Conservation (phyloP, 1,140 invertebrate genomes). For the Arctopsyche grandis region DNA sequence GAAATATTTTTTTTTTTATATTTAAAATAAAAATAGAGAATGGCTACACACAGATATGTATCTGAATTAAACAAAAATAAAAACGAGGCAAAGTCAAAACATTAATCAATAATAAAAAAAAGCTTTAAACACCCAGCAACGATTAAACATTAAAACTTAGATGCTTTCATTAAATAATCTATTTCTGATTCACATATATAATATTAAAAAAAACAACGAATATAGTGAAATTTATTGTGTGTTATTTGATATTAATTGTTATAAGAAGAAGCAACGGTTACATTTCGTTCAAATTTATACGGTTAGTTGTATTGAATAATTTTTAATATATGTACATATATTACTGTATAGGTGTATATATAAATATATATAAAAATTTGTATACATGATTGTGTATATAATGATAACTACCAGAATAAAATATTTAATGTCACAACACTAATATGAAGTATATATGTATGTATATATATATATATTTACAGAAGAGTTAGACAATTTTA, state of each 20-base stretch:
- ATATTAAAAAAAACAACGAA: no score
- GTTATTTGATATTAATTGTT: no score
- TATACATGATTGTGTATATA: neutral
- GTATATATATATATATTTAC: conserved; percentile 11
- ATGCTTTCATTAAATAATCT: no score
- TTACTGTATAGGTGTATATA: neutral
- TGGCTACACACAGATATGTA: conserved; percentile 29
- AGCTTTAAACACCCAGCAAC: no score
- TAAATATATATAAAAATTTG: neutral
- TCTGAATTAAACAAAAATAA: conserved; percentile 25
- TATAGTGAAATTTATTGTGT: no score
- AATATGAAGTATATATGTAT: neutral
- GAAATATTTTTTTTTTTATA: neutral
- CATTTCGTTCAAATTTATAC: no score
- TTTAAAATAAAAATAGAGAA: conserved; percentile 44
- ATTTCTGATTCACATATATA: no score
- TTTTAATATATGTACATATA: neutral
- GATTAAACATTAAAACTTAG: no score
- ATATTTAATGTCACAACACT: conserved; percentile 14
- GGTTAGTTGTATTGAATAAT: no score
- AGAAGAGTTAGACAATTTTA: neutral
- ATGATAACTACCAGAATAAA: conserved; percentile 18
- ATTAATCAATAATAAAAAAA: conserved; percentile 2
- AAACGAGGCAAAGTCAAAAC: neutral
- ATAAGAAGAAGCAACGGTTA: no score